Evolutionary conservation across 1,140 invertebrate genomes (phyloP).

Genomic region (Littorina saxatilis): DNA sequence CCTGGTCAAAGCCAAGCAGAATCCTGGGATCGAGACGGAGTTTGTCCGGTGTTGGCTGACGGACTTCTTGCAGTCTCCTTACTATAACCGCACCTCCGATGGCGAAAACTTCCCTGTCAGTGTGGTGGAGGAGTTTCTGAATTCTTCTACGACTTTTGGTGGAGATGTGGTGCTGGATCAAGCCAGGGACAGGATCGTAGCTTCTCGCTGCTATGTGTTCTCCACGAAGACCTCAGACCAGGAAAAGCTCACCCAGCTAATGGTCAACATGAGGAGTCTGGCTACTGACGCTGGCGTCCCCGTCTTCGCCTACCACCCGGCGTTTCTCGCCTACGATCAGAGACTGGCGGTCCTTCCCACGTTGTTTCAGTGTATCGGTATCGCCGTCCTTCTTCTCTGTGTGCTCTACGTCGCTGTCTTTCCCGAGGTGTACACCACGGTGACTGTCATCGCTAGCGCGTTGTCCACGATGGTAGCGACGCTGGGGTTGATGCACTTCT

Average conservation of each 20-base stretch:
- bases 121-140: slow-evolving; percentile 77
- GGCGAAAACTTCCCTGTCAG: slow-evolving; percentile 21
- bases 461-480: slow-evolving; percentile 97
- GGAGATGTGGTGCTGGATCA: slow-evolving; percentile 92
- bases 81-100: slow-evolving; percentile 22
- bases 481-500: slow-evolving; percentile 96
- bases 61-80: slow-evolving; percentile 31
- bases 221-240: slow-evolving; percentile 47
- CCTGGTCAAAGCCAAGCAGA: slow-evolving; percentile 34
- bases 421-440: slow-evolving; percentile 92
- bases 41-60: slow-evolving; percentile 44
- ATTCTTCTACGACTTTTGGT: slow-evolving; percentile 76
- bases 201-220: slow-evolving; percentile 60
- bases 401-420: slow-evolving; percentile 97
- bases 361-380: slow-evolving; percentile 93
- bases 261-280: slow-evolving; percentile 55
- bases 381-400: slow-evolving; percentile 93
- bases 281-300: slow-evolving; percentile 50
- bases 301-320: slow-evolving; percentile 53
- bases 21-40: slow-evolving; percentile 30
- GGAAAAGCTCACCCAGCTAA: slow-evolving; percentile 50
- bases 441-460: slow-evolving; percentile 95
- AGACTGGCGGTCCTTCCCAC: slow-evolving; percentile 94
- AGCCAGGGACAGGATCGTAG: slow-evolving; percentile 86
- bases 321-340: slow-evolving; percentile 77